Evolutionary conservation across 2,797 vertebrate genomes (phyloP).

Genomic region (Ctenochaetus hawaiiensis): DNA sequence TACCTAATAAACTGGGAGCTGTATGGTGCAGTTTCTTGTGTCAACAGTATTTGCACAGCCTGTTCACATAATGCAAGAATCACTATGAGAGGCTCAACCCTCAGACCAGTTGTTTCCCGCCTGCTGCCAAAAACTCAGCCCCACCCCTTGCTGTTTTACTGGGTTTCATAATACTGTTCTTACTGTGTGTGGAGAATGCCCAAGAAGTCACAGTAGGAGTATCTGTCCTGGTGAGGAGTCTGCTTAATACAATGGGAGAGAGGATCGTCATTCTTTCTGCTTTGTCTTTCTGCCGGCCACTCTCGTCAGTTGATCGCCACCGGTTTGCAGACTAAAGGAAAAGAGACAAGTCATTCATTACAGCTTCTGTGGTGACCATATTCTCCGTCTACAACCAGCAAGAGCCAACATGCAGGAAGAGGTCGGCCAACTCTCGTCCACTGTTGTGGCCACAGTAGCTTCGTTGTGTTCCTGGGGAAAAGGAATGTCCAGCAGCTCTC

Average conservation of each 20-base stretch:
- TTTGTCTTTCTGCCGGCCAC: constrained; percentile 45
- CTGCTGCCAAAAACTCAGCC: constrained; percentile 65
- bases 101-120: constrained; percentile 72
- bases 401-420: constrained; percentile 79
- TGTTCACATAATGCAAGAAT: constrained; percentile 41
- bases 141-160: constrained; percentile 68
- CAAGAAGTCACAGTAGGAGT: constrained; percentile 47
- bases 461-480: constrained; percentile 61
- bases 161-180: constrained; percentile 69
- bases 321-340: constrained; percentile 43
- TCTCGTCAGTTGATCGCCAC: constrained; percentile 32
- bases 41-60: constrained; percentile 29
- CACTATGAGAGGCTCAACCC: constrained; percentile 47
- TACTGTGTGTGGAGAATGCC: constrained; percentile 45
- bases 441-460: constrained; percentile 58
- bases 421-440: constrained; percentile 75
- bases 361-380: constrained; percentile 46
- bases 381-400: constrained; percentile 51
- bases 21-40: neutral
- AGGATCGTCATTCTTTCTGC: constrained; percentile 38
- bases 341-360: constrained; percentile 68
- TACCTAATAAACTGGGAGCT: neutral
- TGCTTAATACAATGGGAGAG: constrained; percentile 28
- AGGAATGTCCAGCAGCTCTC: constrained; percentile 62
- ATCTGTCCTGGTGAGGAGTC: constrained; percentile 49